Base-by-base conservation (phyloP, 2,797 vertebrate genomes). In the Schizopygopsis pylzovi region DNA sequence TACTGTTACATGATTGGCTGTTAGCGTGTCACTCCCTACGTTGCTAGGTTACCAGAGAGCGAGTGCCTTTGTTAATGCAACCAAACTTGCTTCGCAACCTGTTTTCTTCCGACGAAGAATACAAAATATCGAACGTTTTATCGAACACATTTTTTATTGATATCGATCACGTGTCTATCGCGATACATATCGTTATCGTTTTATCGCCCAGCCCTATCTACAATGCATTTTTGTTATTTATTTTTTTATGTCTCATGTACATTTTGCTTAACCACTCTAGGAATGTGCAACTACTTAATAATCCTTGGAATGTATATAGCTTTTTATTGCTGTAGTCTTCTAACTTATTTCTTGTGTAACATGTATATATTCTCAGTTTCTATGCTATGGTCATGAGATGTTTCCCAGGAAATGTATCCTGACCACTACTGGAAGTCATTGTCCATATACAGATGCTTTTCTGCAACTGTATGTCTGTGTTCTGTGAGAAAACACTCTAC, bases 181-280 rank as follows among this genome's bases (percentile, higher is more conserved):
- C n/a, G n/a, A n/a, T n/a, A n/a, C n/a, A n/a, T n/a, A n/a, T n/a
- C n/a, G n/a, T n/a, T n/a, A n/a, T n/a, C n/a, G n/a, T n/a, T n/a
- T n/a, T n/a, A n/a, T n/a, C n/a, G n/a, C n/a, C n/a, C n/a, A n/a
- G n/a, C n/a, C n/a, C n/a, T n/a, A 70, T 54, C n/a, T 49, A 18
- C 10, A 56, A 2, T 25, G 28, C 15, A 16, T 45, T 18, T 9
- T 25, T 59, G 47, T 18, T 45, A 49, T 56, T 25, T 41, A n/a
- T 15, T 47, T 71, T 25, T 39, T 63, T 25, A 59, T 71, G 22
- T 54, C 78, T 59, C 54, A n/a, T 9, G 33, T 22, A 41, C 20
- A 41, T n/a, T 59, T 41, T 59, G 52, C 22, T 59, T 63, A 79
- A 61, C 12, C 77, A 63, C 77, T 52, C n/a, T 79, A 47, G 9